phyloP scores from a whole-genome alignment of 2,797 vertebrate genomes.

The Malurus splendens region DNA sequence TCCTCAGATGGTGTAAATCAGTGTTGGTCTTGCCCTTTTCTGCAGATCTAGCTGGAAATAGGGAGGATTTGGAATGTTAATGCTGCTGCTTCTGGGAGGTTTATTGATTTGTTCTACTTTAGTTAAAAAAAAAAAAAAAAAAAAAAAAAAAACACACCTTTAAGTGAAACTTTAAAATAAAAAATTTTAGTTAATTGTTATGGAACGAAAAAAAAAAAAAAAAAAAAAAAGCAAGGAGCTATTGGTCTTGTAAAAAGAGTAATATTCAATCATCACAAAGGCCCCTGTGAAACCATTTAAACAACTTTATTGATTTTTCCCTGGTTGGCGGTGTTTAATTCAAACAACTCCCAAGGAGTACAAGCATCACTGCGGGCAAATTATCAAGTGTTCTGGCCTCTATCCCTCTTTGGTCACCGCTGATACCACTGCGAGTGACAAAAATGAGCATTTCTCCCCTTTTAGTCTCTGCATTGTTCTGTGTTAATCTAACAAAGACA shows the following conservation, averaged over 20 bases:
- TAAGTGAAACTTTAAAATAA: too few relatives aligned
- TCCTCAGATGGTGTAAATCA: constrained; percentile 26
- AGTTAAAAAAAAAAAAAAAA: neutral
- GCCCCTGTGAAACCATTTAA: constrained; percentile 75
- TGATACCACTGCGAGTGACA: constrained; percentile 60
- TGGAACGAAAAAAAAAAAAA: neutral
- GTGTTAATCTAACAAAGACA: constrained; percentile 10
- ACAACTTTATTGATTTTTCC: constrained; percentile 79
- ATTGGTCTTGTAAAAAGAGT: constrained; percentile 57
- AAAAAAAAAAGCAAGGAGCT: neutral
- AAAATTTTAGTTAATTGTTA: too few relatives aligned
- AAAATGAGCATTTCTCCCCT: constrained; percentile 49
- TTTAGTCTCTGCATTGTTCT: neutral
- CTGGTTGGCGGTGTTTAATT: constrained; percentile 76
- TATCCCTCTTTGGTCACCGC: constrained; percentile 47
- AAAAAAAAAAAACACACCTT: neutral
- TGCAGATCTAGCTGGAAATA: constrained; percentile 25
- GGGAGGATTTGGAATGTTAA: constrained; percentile 31
- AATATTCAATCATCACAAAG: constrained; percentile 70
- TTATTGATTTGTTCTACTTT: constrained; percentile 51
- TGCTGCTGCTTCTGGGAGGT: constrained; percentile 23
- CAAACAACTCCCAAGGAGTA: constrained; percentile 73
- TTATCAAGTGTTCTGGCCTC: constrained; percentile 73
- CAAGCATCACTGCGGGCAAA: constrained; percentile 72
- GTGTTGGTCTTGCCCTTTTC: neutral